phyloP scores from a whole-genome alignment of 2,888 invertebrate genomes.

The Plagiodera versicolora region DNA sequence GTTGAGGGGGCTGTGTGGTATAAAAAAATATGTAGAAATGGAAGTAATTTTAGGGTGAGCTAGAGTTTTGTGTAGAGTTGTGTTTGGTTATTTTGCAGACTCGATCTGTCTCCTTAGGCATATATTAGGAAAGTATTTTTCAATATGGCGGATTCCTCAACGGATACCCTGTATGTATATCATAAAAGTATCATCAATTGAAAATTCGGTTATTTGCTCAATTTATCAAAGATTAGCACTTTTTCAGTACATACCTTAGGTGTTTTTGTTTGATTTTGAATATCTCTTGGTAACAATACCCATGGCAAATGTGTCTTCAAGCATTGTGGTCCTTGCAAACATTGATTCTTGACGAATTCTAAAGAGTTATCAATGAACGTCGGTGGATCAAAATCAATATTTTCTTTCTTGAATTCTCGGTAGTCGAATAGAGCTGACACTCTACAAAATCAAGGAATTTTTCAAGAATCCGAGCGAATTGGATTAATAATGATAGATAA shows the following conservation, averaged over 20 bases:
- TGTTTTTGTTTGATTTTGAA: constrained; percentile 50
- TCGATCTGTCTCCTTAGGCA: no score
- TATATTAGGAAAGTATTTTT: no score
- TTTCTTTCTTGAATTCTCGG: constrained; percentile 43
- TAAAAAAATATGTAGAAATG: no score
- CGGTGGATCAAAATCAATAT: constrained; percentile 42
- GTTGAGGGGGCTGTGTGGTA: no score
- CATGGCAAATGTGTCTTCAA: constrained; percentile 69
- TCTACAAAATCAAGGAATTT: constrained; percentile 37
- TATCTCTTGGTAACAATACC: constrained; percentile 60
- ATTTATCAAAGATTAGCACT: no score
- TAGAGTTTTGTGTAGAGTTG: no score
- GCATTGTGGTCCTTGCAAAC: constrained; percentile 52
- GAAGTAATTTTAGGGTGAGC: no score
- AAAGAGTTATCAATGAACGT: constrained; percentile 41
- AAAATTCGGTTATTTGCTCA: no score
- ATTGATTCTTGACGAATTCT: constrained; percentile 33
- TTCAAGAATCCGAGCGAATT: neutral
- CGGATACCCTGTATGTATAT: no score
- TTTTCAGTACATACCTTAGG: constrained; percentile 48
- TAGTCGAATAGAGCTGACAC: constrained; percentile 54
- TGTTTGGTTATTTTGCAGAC: no score
- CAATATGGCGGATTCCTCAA: no score
- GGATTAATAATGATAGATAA: constrained; percentile 8
- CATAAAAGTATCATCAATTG: no score